These are phyloP conservation scores for Cardinalis cardinalis DNA, from an alignment of 2,113 vertebrate genomes.

Conservation along the genomic window DNA sequence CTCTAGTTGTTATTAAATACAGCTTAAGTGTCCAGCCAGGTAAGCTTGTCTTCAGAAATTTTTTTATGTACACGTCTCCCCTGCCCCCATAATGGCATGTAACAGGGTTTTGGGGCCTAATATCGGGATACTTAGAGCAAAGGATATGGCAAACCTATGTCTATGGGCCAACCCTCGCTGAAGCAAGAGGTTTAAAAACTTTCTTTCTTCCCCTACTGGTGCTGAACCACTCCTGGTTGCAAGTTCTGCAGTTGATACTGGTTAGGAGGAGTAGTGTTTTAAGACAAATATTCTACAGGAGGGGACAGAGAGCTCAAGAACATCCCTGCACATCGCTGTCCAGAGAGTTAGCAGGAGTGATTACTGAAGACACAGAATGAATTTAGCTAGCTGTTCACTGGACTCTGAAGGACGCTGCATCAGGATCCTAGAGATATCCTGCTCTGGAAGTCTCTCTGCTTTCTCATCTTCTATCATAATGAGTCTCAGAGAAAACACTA, in stretches of 20 bases:
- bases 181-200: background rate
- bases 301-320: background rate
- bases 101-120: background rate
- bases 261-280: background rate
- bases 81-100: background rate
- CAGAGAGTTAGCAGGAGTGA: background rate
- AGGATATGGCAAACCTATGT: fast-evolving
- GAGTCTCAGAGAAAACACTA: fast-evolving
- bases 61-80: background rate
- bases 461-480: background rate
- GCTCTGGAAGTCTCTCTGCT: background rate
- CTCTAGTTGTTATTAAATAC: background rate
- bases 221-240: background rate
- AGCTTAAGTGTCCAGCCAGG: background rate
- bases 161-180: background rate
- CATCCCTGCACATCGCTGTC: background rate
- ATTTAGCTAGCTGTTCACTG: background rate
- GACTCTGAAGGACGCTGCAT: background rate
- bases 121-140: background rate
- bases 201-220: background rate
- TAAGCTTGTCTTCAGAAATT: background rate
- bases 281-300: background rate
- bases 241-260: background rate
- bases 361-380: background rate
- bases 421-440: background rate